Conservation (phyloP, 2,888 invertebrate species). For the Eudasyphora cyanicolor region DNA sequence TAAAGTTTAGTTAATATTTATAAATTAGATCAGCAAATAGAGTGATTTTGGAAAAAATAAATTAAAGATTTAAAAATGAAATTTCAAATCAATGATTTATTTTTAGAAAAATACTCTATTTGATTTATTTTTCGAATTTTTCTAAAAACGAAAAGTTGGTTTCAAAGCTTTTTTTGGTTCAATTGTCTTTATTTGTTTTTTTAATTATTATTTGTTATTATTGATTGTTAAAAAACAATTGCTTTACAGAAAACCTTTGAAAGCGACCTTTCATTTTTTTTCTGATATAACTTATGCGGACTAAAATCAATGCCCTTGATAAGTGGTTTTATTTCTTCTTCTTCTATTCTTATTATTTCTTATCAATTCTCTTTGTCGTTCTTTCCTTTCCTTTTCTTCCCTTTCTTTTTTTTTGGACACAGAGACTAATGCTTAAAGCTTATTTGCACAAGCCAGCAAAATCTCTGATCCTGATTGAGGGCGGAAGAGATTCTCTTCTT, state of each 20-base stretch:
- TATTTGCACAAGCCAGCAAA: slow-evolving; percentile 46
- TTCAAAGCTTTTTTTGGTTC: neutral
- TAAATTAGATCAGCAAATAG: slow-evolving; percentile 7
- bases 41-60: neutral
- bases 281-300: slow-evolving; percentile 6
- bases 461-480: neutral
- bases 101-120: neutral
- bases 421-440: slow-evolving; percentile 44
- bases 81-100: neutral
- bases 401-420: too few relatives aligned
- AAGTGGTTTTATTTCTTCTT: slow-evolving; percentile 15
- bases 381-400: neutral
- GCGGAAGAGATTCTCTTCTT: neutral
- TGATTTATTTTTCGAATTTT: neutral
- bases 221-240: neutral
- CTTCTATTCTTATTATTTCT: neutral
- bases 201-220: neutral
- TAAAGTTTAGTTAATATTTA: neutral
- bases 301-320: slow-evolving; percentile 49
- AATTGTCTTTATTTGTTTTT: too few relatives aligned
- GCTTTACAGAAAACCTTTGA: neutral
- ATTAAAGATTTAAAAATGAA: neutral
- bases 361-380: neutral
- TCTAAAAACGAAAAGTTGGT: neutral
- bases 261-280: neutral